Percentiles rank a stretch among this genome's conserved stretches.
Evolutionary conservation across 2,113 vertebrate species (phyloP).

Genomic region (Pseudonaja textilis): DNA sequence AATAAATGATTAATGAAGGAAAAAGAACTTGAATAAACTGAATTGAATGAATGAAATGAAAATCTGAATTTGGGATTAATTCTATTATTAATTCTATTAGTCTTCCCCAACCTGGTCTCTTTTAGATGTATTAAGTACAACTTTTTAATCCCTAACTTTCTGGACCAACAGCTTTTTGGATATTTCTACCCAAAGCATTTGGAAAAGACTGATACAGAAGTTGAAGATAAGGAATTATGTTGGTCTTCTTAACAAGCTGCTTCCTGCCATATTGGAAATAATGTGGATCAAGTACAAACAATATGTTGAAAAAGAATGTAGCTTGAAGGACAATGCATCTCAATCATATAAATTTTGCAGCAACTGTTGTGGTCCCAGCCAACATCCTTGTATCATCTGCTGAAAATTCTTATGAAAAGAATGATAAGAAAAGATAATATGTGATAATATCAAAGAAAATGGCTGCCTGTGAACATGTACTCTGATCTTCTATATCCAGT

Average conservation of each 20-base stretch:
- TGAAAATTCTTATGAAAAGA: slow-evolving; percentile 15
- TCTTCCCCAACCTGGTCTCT: background rate
- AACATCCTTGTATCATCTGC: background rate
- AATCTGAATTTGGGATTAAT: background rate
- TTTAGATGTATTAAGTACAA: background rate
- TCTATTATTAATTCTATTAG: background rate
- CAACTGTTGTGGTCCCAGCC: slow-evolving; percentile 15
- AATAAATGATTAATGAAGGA: background rate
- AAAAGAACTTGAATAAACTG: background rate
- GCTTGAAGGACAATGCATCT: slow-evolving; percentile 2
- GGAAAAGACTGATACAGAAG: background rate
- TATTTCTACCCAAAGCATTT: background rate
- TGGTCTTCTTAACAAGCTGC: background rate
- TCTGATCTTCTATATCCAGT: background rate
- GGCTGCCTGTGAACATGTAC: background rate
- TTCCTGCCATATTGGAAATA: background rate
- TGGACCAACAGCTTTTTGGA: background rate
- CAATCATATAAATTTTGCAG: background rate
- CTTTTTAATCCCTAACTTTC: background rate
- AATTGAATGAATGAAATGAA: background rate
- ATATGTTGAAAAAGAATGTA: background rate
- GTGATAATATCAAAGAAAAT: slow-evolving; percentile 21
- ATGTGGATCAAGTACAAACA: background rate
- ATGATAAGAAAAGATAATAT: slow-evolving; percentile 29
- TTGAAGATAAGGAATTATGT: background rate